phyloP scores from a whole-genome alignment of 2,797 vertebrate species.

The Netta rufina region DNA sequence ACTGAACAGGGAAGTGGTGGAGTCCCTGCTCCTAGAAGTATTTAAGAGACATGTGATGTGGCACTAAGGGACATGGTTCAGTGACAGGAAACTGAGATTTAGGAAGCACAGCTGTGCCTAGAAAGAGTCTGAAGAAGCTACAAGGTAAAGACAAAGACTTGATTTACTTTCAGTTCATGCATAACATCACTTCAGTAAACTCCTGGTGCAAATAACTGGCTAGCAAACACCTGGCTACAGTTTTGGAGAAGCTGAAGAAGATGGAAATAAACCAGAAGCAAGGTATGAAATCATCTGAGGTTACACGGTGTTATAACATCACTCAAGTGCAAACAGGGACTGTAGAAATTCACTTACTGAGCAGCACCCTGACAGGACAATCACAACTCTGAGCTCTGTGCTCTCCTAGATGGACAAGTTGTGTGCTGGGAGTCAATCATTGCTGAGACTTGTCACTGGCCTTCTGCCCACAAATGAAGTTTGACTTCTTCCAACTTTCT shows the following conservation, averaged over 20 bases:
- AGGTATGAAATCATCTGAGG: background rate
- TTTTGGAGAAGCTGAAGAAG: background rate
- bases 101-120: background rate
- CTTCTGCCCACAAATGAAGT: background rate
- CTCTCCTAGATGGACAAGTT: fast-evolving
- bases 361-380: background rate
- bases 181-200: background rate
- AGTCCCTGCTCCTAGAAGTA: background rate
- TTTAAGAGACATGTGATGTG: background rate
- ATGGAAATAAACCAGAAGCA: background rate
- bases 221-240: background rate
- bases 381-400: fast-evolving
- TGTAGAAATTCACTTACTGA: background rate
- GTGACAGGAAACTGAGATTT: background rate
- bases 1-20: background rate
- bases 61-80: background rate
- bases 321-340: background rate
- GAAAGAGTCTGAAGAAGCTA: background rate
- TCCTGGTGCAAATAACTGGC: background rate
- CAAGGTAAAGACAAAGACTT: background rate
- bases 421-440: background rate
- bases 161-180: background rate
- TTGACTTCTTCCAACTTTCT: background rate
- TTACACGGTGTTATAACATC: background rate
- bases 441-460: fast-evolving